Evolutionary conservation across 1,140 invertebrate species (phyloP), one percentile per base, ranked within the genome.

Genomic region (Drosophila sulfurigaster): DNA sequence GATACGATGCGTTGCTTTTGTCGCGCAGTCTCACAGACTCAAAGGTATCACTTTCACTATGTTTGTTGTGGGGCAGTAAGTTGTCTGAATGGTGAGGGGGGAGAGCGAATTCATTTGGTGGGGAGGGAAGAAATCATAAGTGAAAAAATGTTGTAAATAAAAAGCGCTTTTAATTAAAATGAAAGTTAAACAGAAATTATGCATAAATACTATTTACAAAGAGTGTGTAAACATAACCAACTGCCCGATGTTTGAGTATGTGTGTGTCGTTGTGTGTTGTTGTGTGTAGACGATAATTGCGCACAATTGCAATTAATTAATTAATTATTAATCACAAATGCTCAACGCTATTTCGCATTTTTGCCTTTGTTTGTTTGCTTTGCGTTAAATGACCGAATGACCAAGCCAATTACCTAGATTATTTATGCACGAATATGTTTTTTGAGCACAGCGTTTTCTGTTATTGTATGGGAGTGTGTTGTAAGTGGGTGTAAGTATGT

Each of bases 321-420:
- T 83, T 89, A 89, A 57, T 57, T 57, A 57, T 38, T 57, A 20
- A 57, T 41, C 35, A 82, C 56, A 58, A 79, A 73, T 73, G 65
- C 65, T 70, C 62, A 48, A 3, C 43, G 48, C 70, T 54, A 67
- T 73, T 65, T 64, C 56, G 48, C 16, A 56, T 59, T 58, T 49
- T 63, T 81, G 11, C n/a, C 5, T 8, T 46, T 46, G 51, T 56
- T 69, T 58, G 45, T 70, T 70, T 67, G 57, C 25, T 49, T 57
- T 57, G 38, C 30, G 38, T 57, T 38, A 16, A 57, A 64, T 77
- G 74, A 30, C 30, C 63, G 69, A 46, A 56, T 83, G 77, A 83
- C 78, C 80, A 89, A 83, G 70, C 85, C 85, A 87, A 87, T 88
- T 82, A 66, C 49, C 49, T 75, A 80, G 35, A 83, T 88, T 83